These are phyloP conservation scores for Erythrocercus mccallii DNA, from an alignment of 2,113 vertebrate genomes.

Conservation along the genomic window DNA sequence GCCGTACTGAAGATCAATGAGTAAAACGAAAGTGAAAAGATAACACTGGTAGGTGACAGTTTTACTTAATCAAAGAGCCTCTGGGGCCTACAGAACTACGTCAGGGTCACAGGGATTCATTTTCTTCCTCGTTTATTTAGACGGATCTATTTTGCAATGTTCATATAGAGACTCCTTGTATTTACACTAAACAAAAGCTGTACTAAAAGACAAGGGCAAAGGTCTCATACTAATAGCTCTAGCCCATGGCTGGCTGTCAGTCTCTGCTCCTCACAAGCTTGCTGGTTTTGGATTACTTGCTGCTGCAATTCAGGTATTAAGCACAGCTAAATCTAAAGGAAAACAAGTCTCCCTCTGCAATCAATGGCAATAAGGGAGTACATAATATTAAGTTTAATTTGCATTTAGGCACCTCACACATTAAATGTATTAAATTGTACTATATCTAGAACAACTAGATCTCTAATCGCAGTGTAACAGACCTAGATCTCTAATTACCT, in stretches of 20 bases:
- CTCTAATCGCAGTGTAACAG: not conserved
- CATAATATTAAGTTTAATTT: not conserved
- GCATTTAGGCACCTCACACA: not conserved
- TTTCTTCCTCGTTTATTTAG: not conserved
- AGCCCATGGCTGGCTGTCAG: not conserved
- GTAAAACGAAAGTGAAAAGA: constrained; percentile 22
- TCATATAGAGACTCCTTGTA: not conserved
- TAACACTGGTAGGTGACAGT: constrained; percentile 12
- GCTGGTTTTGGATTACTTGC: not conserved
- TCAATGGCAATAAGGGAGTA: not conserved
- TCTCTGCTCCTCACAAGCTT: not conserved
- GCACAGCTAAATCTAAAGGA: not conserved
- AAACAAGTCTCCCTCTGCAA: not conserved
- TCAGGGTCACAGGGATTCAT: not conserved
- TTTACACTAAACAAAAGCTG: not conserved
- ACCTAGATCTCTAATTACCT: not conserved
- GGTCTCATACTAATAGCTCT: not conserved
- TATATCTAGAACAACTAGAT: not conserved
- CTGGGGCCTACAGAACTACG: not conserved
- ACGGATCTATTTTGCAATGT: not conserved
- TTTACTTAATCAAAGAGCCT: constrained; percentile 28
- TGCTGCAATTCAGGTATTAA: not conserved
- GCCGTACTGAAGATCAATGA: constrained; percentile 15
- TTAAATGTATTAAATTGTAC: not conserved
- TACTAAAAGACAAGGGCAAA: not conserved